Conservation (phyloP, 2,888 invertebrate species). For the Ennomos quercinarius region DNA sequence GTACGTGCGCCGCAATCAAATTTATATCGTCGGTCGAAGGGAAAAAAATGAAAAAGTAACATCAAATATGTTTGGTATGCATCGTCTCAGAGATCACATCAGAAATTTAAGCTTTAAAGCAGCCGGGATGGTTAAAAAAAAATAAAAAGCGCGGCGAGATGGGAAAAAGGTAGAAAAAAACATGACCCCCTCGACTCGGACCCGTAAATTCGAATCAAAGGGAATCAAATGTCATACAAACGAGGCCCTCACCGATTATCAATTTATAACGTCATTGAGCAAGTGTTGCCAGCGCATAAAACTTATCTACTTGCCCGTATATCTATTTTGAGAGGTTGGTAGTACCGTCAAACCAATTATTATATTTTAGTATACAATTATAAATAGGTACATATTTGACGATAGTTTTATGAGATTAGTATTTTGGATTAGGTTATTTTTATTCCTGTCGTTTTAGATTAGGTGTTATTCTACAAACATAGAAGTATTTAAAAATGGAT, state of each 20-base stretch:
- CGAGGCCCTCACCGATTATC: constrained; percentile 61
- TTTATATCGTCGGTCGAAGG: constrained; percentile 65
- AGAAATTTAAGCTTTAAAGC: constrained; percentile 79
- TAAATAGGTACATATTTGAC: constrained; percentile 2
- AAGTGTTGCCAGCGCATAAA: constrained; percentile 49
- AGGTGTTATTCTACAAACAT: no score
- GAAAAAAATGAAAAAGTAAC: constrained; percentile 70
- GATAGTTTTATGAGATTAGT: constrained; percentile 28
- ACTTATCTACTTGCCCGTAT: constrained; percentile 45
- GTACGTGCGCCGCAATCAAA: constrained; percentile 63
- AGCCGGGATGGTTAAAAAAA: constrained; percentile 64
- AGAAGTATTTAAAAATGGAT: no score
- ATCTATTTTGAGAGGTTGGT: constrained; percentile 32
- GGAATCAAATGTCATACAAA: constrained; percentile 81
- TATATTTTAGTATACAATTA: no score
- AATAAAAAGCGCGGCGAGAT: constrained; percentile 45
- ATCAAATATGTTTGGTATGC: constrained; percentile 84
- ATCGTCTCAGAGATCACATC: constrained; percentile 80
- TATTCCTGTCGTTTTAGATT: constrained; percentile 16
- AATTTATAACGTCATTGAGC: constrained; percentile 56
- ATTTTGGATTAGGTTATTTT: constrained; percentile 24
- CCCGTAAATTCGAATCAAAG: constrained; percentile 81
- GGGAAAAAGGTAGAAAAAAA: constrained; percentile 50
- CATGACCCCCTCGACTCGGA: constrained; percentile 68
- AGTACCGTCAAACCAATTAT: constrained; percentile 40